Evolutionary conservation across 2,113 vertebrate species (phyloP), one percentile per base, ranked within the genome.

Genomic region (Tor tambroides): DNA sequence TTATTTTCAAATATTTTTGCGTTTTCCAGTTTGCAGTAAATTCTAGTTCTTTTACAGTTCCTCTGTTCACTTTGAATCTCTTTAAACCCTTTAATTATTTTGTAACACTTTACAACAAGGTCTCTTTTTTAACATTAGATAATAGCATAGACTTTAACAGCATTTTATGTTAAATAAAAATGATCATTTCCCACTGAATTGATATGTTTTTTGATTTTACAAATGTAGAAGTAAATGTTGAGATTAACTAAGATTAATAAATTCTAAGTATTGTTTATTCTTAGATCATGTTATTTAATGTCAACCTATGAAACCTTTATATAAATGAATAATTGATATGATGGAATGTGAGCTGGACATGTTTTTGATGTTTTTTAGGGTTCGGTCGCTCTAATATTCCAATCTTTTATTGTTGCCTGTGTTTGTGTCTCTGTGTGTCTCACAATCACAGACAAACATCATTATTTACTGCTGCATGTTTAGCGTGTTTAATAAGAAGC

Each of bases 391-490:
- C 41, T 43, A 43, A 35, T 43, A 43, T 43, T 30, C 5, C 3
- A 30, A 28, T 12, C 26, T 14, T 67, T 28, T 67, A 28, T 67
- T 28, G 14, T 12, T 30, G 12, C 30, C 63, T n/a, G 59, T 63
- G 59, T 54, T 61, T 65, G 61, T 65, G 61, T 85, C 41, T 76
- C 56, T 21, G 30, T 84, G 26, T 85, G 17, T 41, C 26, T 78
- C 51, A 41, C 43, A 61, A 17, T 67, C 12, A 1, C 26, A 19
- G 67, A 9, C 38, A 72, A 8, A 30, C 56, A 19, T 85, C 11
- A 54, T 84, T 59, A 79, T n/a, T 51, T 26, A 28, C 35, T 38
- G 69, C 59, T 67, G n/a, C 61, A 26, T 78, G 51, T 85, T 75
- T 35, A 43, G 17, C 49, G 17, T 49, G 49, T 85, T 67, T 32